These are phyloP conservation scores for Zeus faber DNA, from an alignment of 2,113 vertebrate genomes.

Conservation along the genomic window DNA sequence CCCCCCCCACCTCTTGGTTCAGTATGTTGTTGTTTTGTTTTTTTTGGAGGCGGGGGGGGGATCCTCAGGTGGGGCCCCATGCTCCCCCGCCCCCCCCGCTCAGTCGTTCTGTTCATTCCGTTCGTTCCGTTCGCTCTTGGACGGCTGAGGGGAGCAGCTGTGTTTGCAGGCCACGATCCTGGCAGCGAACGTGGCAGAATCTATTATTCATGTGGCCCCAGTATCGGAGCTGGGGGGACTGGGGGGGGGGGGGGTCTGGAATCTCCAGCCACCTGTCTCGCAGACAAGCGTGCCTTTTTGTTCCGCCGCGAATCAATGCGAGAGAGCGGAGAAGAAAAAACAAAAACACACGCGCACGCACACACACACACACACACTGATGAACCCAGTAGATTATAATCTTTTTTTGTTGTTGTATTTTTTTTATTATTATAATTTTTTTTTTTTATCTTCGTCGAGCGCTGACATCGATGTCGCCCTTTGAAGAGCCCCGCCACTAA, in stretches of 20 bases:
- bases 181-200: constrained; percentile 91
- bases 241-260: constrained; percentile 61
- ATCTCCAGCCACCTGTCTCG: constrained; percentile 93
- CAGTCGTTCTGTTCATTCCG: constrained; percentile 82
- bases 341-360: too few relatives aligned
- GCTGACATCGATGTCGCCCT: constrained; percentile 68
- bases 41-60: constrained; percentile 61
- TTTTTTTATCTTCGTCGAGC: constrained; percentile 90
- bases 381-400: too few relatives aligned
- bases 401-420: too few relatives aligned
- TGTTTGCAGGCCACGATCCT: constrained; percentile 93
- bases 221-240: constrained; percentile 94
- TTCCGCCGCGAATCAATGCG: constrained; percentile 90
- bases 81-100: constrained; percentile 72
- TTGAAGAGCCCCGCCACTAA: constrained; percentile 10
- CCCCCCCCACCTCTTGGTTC: constrained; percentile 11
- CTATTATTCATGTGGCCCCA: constrained; percentile 97
- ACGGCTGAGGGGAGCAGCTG: constrained; percentile 88
- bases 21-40: constrained; percentile 12
- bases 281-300: constrained; percentile 93
- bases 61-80: constrained; percentile 89
- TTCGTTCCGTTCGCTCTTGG: constrained; percentile 89
- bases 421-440: too few relatives aligned
- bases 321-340: too few relatives aligned
- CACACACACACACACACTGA: too few relatives aligned